Conservation (phyloP, 2,797 vertebrate genomes). For the Epinephelus coioides region DNA sequence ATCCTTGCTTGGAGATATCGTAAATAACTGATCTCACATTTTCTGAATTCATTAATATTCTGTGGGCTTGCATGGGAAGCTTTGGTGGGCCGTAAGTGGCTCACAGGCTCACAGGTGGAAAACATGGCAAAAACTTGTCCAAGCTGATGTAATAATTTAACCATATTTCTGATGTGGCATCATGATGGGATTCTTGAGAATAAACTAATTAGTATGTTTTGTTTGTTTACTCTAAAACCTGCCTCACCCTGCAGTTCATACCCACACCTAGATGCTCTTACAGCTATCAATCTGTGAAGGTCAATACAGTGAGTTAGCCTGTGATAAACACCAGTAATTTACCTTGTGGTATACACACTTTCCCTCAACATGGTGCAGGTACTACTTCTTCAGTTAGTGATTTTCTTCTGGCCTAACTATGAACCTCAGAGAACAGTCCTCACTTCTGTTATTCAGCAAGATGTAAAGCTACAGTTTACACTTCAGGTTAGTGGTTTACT, state of each 20-base stretch:
- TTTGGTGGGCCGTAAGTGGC: no score
- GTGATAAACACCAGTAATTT: background rate
- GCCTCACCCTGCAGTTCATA: background rate
- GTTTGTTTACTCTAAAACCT: background rate
- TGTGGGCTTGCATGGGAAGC: no score
- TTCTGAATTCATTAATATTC: no score
- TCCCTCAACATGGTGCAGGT: conserved; percentile 2
- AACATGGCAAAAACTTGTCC: background rate
- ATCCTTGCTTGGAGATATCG: no score
- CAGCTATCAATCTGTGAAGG: background rate
- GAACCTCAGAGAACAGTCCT: background rate
- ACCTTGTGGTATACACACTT: background rate
- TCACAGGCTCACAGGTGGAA: background rate
- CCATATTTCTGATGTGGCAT: background rate
- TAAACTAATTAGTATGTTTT: background rate
- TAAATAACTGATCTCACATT: no score
- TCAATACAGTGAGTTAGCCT: background rate
- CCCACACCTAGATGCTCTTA: background rate
- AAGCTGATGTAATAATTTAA: background rate
- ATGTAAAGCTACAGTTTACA: background rate
- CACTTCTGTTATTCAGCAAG: background rate
- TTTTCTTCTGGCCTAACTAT: background rate
- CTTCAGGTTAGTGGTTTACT: background rate
- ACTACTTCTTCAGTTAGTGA: background rate
- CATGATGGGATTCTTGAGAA: background rate